Conservation (phyloP, 2,113 vertebrate genomes). For the Chrysemys picta region DNA sequence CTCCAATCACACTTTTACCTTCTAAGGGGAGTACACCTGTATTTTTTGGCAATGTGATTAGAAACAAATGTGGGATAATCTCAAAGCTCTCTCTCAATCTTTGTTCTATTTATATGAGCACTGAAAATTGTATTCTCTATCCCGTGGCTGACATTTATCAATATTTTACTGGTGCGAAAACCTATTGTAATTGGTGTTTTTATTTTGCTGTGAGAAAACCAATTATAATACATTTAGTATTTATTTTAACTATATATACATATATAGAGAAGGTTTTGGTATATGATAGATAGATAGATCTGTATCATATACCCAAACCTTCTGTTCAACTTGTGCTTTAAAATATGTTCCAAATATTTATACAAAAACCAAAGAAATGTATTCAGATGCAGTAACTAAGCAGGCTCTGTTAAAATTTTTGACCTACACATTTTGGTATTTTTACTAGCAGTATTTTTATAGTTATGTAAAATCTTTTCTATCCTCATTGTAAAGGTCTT, state of each 20-base stretch:
- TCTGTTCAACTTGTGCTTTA: constrained; percentile 49
- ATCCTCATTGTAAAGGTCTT: constrained; percentile 49
- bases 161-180: neutral
- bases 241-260: constrained; percentile 35
- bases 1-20: constrained; percentile 25
- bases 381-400: constrained; percentile 21
- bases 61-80: constrained; percentile 15
- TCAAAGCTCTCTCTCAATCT: constrained; percentile 53
- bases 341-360: constrained; percentile 60
- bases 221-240: constrained; percentile 52
- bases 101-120: constrained; percentile 52
- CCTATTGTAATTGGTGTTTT: neutral
- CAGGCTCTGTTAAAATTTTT: neutral
- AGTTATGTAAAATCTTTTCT: constrained; percentile 45
- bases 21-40: constrained; percentile 42
- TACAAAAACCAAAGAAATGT: constrained; percentile 12
- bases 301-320: constrained; percentile 63
- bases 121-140: constrained; percentile 43
- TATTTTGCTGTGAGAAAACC: neutral
- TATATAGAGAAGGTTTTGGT: neutral
- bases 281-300: too few relatives aligned
- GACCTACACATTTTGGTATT: neutral
- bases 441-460: constrained; percentile 38
- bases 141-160: neutral
- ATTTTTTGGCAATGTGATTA: constrained; percentile 36